These are phyloP conservation scores for Volucella zonaria DNA, from an alignment of 2,888 invertebrate species.

Conservation along the genomic window DNA sequence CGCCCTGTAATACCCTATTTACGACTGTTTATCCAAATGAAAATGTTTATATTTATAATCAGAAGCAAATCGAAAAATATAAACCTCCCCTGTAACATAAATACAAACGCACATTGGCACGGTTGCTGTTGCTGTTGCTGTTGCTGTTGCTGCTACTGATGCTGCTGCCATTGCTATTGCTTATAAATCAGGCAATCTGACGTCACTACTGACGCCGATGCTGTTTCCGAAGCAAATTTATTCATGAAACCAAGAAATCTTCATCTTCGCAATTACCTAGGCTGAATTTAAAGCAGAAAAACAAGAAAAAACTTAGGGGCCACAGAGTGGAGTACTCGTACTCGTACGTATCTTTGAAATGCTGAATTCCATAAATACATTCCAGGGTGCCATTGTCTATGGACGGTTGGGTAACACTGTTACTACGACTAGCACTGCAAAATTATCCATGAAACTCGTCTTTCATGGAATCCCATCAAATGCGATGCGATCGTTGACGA, in stretches of 20 bases:
- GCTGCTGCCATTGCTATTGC: too few relatives aligned
- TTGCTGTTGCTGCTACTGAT: too few relatives aligned
- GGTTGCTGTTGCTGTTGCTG: too few relatives aligned
- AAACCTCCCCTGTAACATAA: too few relatives aligned
- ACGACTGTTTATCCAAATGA: too few relatives aligned
- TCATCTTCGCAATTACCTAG: slow-evolving; percentile 27
- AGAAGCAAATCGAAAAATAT: too few relatives aligned
- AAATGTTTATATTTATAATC: too few relatives aligned
- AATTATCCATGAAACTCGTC: slow-evolving; percentile 2
- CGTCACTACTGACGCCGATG: not conserved
- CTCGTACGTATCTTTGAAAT: slow-evolving; percentile 13
- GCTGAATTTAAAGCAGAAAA: slow-evolving; percentile 35
- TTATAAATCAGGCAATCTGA: slow-evolving; percentile 6
- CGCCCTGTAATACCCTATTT: too few relatives aligned
- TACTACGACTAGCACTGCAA: not conserved
- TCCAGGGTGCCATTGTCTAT: slow-evolving; percentile 24
- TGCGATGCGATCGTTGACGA: slow-evolving; percentile 38
- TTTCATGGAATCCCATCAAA: slow-evolving; percentile 39
- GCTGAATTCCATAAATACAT: slow-evolving; percentile 45
- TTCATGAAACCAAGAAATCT: slow-evolving; percentile 35
- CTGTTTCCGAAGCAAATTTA: slow-evolving; percentile 30
- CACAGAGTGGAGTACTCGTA: not conserved
- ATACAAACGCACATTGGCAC: too few relatives aligned
- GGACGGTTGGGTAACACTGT: not conserved
- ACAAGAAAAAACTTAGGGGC: not conserved